Percentiles rank a stretch among this genome's conserved stretches.
These are phyloP conservation scores for Megalopta genalis DNA, from an alignment of 1,140 invertebrate species.

Conservation along the genomic window DNA sequence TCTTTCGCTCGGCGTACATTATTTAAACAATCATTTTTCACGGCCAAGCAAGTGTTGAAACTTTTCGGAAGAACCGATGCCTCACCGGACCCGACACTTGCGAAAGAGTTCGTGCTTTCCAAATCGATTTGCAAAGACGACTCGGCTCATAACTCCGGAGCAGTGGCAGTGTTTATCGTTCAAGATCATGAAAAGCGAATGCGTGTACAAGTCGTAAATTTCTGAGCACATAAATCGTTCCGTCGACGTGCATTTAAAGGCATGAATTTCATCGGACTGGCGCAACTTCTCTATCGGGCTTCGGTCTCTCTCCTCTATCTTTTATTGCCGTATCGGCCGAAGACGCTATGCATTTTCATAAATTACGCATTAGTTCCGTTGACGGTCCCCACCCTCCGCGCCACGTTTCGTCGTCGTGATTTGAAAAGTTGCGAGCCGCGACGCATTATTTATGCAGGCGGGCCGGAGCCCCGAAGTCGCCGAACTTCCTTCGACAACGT, in stretches of 20 bases:
- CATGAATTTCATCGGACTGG: neutral
- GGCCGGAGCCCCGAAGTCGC: constrained; percentile 3
- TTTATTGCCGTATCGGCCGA: constrained; percentile 50
- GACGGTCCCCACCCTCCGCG: neutral
- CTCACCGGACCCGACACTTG: too few species aligned
- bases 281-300: constrained; percentile 33
- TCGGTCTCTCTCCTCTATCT: constrained; percentile 37
- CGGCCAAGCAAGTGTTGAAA: too few species aligned
- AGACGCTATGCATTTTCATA: constrained; percentile 56
- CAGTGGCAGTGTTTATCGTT: neutral
- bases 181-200: constrained; percentile 41
- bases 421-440: constrained; percentile 56
- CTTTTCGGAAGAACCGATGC: too few species aligned
- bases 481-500: constrained; percentile 30
- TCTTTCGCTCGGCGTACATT: too few species aligned
- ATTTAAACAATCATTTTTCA: too few species aligned
- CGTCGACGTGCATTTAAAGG: constrained; percentile 33
- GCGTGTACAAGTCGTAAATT: constrained; percentile 28
- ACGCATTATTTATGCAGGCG: constrained; percentile 55
- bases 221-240: constrained; percentile 28
- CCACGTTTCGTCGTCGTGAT: constrained; percentile 38
- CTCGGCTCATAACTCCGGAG: neutral
- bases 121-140: neutral
- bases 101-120: too few species aligned
- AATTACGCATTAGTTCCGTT: constrained; percentile 55